These are phyloP conservation scores for Tenebrio molitor DNA, from an alignment of 1,140 invertebrate genomes.

Conservation along the genomic window DNA sequence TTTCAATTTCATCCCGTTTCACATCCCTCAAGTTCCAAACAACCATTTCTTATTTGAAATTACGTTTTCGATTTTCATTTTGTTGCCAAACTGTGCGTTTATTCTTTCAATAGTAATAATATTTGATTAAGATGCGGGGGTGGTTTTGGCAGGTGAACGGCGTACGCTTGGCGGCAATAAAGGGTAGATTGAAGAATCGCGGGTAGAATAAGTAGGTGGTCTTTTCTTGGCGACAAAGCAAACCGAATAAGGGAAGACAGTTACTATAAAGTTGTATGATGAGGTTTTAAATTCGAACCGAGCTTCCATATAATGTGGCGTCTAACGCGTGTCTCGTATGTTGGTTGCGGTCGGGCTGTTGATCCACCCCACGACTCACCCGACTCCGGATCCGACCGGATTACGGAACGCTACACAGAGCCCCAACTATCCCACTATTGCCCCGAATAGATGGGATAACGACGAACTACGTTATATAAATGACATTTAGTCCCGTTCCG, in stretches of 20 bases:
- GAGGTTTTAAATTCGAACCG: slow-evolving; percentile 46
- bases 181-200: too few species aligned
- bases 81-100: too few species aligned
- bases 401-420: slow-evolving; percentile 43
- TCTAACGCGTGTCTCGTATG: slow-evolving; percentile 48
- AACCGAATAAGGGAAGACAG: slow-evolving; percentile 1
- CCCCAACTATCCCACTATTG: slow-evolving; percentile 44
- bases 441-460: slow-evolving; percentile 51
- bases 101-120: too few species aligned
- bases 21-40: too few species aligned
- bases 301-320: slow-evolving; percentile 44
- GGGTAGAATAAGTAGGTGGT: too few species aligned
- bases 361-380: slow-evolving; percentile 47
- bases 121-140: too few species aligned
- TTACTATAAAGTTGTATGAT: slow-evolving; percentile 48
- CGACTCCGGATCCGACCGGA: slow-evolving; percentile 43
- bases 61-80: too few species aligned
- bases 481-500: slow-evolving; percentile 34
- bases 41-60: too few species aligned
- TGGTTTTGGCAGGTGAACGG: too few species aligned
- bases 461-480: slow-evolving; percentile 47
- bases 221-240: slow-evolving; percentile 24
- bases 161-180: too few species aligned
- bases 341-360: slow-evolving; percentile 49
- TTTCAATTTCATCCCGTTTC: too few species aligned